phyloP scores from a whole-genome alignment of 2,888 invertebrate species.

The Brachylomia viminalis region DNA sequence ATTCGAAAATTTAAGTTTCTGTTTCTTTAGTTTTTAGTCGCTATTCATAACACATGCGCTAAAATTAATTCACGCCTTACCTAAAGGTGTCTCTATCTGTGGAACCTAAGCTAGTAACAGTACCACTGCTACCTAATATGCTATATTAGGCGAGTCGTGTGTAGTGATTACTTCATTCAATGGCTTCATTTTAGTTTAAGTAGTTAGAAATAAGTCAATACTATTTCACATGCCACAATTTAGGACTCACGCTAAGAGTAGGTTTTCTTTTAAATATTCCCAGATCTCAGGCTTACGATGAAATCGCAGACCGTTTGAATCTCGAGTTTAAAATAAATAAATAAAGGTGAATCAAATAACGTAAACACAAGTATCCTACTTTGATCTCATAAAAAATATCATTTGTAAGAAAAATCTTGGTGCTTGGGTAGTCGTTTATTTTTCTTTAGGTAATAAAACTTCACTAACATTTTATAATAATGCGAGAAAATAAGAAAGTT shows the following conservation, averaged over 20 bases:
- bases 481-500: conserved; percentile 25
- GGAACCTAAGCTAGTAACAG: not conserved
- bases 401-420: conserved; percentile 74
- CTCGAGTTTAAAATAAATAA: conserved; percentile 53
- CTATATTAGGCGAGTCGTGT: conserved; percentile 35
- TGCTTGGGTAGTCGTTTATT: conserved; percentile 81
- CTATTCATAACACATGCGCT: conserved; percentile 51
- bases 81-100: not conserved
- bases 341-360: conserved; percentile 52
- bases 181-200: conserved; percentile 69
- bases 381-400: conserved; percentile 82
- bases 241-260: conserved; percentile 59
- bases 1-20: conserved; percentile 76
- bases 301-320: conserved; percentile 65
- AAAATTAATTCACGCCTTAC: not conserved
- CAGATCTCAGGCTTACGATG: conserved; percentile 73
- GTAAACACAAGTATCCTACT: conserved; percentile 75
- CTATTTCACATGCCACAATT: conserved; percentile 67
- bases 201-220: conserved; percentile 72
- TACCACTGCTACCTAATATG: conserved; percentile 17
- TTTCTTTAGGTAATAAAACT: conserved; percentile 62
- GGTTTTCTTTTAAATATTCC: conserved; percentile 60
- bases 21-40: conserved; percentile 61
- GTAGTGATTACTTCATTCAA: conserved; percentile 52
- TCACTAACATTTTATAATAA: conserved; percentile 38